Evolutionary conservation across 2,888 invertebrate genomes (phyloP).

Genomic region (Sarcophaga caerulescens): DNA sequence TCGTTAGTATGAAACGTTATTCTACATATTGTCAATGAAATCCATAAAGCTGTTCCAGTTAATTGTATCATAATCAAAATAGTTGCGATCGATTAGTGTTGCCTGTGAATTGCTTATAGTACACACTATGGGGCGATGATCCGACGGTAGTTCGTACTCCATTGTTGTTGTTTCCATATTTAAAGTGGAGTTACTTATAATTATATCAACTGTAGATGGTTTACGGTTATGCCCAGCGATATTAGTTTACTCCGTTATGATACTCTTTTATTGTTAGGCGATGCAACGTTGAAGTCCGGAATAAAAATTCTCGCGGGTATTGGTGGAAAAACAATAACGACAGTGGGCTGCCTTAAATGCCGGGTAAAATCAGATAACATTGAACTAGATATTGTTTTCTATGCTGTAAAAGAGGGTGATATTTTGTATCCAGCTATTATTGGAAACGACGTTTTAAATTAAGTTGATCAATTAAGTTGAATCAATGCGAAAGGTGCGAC

Average conservation of each 20-base stretch:
- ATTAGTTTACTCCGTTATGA: constrained; percentile 42
- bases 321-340: constrained; percentile 28
- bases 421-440: constrained; percentile 26
- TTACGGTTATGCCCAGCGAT: not conserved
- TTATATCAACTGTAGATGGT: no score
- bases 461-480: no score
- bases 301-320: constrained; percentile 35
- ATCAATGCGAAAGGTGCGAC: constrained; percentile 14
- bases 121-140: no score
- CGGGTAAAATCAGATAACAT: constrained; percentile 21
- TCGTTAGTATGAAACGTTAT: not conserved
- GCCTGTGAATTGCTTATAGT: no score
- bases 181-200: no score
- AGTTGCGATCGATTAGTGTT: no score
- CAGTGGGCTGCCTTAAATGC: constrained; percentile 38
- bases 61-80: no score
- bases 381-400: constrained; percentile 24
- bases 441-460: constrained; percentile 19
- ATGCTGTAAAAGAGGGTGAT: constrained; percentile 7
- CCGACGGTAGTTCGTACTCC: no score
- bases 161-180: no score
- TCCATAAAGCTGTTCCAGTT: not conserved
- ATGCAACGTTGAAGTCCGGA: constrained; percentile 30
- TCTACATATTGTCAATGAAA: not conserved
- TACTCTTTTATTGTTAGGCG: constrained; percentile 27